A percentile compares a stretch with the other conserved stretches of the same genome.
phyloP scores from a whole-genome alignment of 2,113 vertebrate species.

The Nerophis lumbriciformis region DNA sequence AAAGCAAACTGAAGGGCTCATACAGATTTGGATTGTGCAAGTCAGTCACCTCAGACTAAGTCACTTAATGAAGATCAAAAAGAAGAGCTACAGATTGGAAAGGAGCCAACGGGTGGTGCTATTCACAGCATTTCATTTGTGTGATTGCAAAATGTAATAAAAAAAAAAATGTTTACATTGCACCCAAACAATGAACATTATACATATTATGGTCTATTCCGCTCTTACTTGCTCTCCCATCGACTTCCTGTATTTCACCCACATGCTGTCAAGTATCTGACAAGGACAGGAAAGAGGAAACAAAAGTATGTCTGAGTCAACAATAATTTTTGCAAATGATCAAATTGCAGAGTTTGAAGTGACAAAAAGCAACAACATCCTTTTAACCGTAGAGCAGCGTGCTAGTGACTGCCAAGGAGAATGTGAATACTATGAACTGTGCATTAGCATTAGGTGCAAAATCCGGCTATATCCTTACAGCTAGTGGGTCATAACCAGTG shows the following conservation, averaged over 20 bases:
- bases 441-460: background rate
- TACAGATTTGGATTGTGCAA: background rate
- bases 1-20: background rate
- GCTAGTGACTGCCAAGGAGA: background rate
- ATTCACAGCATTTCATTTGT: background rate
- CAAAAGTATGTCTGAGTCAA: conserved; percentile 49
- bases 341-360: conserved; percentile 5
- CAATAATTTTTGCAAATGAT: conserved; percentile 18
- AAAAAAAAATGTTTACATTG: background rate
- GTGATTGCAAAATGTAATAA: background rate
- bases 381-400: background rate
- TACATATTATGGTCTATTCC: too few species aligned
- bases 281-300: conserved; percentile 31
- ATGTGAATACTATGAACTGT: background rate
- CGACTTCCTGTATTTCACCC: conserved; percentile 14
- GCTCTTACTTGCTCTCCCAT: too few species aligned
- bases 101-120: background rate
- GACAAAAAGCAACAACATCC: background rate
- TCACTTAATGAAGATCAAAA: conserved; percentile 1
- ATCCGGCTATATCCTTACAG: background rate
- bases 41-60: background rate
- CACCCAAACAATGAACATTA: too few species aligned
- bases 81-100: background rate
- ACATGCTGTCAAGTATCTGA: conserved; percentile 29
- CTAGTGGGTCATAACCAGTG: background rate